These are phyloP conservation scores for Tursiops truncatus DNA, from an alignment of 2,113 vertebrate species.

Conservation along the genomic window DNA sequence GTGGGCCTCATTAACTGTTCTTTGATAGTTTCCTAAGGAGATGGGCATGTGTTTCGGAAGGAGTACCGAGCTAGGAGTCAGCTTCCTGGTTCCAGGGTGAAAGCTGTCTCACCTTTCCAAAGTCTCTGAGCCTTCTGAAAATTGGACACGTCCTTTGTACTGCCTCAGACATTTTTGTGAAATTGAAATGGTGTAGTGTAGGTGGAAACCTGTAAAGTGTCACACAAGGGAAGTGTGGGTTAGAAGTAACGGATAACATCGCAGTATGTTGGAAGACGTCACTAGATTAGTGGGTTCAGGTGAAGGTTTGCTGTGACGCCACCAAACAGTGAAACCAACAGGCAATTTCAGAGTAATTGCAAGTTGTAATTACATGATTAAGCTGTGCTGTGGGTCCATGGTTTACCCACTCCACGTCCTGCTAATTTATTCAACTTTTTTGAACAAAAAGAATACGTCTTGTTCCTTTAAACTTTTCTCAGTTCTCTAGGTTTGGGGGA, in stretches of 20 bases:
- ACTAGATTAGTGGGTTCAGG: not conserved
- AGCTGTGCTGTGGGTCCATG: rapidly evolving
- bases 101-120: not conserved
- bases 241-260: not conserved
- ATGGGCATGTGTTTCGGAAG: not conserved
- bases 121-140: not conserved
- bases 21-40: not conserved
- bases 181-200: too few species aligned
- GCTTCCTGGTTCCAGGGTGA: too few species aligned
- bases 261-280: not conserved
- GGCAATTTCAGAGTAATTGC: not conserved
- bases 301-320: not conserved
- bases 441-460: not conserved
- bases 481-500: not conserved
- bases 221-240: rapidly evolving
- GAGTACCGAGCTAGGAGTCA: not conserved
- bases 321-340: not conserved
- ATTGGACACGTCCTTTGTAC: not conserved
- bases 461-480: not conserved
- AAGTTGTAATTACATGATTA: not conserved
- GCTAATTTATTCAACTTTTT: not conserved
- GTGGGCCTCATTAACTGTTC: not conserved
- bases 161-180: not conserved
- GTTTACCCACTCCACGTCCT: not conserved
- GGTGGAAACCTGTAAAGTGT: not conserved